phyloP scores from a whole-genome alignment of 2,113 vertebrate species.

The Callipepla squamata region DNA sequence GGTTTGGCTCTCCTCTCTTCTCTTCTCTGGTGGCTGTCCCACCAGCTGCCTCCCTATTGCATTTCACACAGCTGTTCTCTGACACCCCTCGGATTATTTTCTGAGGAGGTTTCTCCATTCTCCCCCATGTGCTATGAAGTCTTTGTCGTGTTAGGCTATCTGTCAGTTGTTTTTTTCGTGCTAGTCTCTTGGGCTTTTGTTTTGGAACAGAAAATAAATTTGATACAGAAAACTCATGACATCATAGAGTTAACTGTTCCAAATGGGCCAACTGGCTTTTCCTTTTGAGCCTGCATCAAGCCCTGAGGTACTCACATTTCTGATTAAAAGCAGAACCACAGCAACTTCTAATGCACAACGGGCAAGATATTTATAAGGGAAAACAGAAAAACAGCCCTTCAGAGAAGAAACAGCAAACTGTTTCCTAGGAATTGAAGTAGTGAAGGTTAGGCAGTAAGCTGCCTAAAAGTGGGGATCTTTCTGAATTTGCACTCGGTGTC shows the following conservation, averaged over 20 bases:
- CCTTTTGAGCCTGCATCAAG: neutral
- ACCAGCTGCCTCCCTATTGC: neutral
- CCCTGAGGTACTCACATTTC: neutral
- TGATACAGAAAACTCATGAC: neutral
- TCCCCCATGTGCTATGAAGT: neutral
- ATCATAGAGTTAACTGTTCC: neutral
- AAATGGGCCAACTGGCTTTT: neutral
- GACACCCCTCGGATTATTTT: neutral
- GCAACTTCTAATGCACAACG: neutral
- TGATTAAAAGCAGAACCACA: neutral
- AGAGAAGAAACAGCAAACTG: neutral
- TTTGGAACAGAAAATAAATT: neutral
- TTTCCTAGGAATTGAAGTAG: neutral
- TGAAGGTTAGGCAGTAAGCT: neutral
- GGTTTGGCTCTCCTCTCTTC: neutral
- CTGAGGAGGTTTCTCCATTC: neutral
- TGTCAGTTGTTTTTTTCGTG: neutral
- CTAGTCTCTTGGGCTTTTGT: neutral
- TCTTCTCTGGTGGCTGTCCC: neutral
- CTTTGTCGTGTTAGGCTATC: neutral
- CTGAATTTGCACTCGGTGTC: fast-evolving
- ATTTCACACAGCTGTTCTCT: neutral
- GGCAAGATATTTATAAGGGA: neutral
- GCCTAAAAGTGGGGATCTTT: neutral
- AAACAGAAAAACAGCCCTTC: neutral